Evolutionary conservation across 2,113 vertebrate genomes (phyloP).

Genomic region (Pluvianellus socialis): DNA sequence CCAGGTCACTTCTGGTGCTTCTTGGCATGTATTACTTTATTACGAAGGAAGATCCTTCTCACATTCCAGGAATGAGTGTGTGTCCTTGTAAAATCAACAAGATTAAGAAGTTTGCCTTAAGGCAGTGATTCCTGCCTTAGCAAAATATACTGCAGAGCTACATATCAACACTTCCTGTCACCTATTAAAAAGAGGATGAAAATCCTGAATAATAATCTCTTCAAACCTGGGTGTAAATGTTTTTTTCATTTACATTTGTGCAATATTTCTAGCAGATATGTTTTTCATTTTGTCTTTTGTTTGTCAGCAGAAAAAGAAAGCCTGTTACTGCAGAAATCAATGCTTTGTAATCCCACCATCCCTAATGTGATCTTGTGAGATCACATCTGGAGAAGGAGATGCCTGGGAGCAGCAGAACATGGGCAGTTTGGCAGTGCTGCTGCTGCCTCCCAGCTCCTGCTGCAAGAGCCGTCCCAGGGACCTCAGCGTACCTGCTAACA

Average conservation of each 20-base stretch:
- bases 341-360: neutral
- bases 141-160: neutral
- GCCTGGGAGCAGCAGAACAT: neutral
- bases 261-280: neutral
- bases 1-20: neutral
- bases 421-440: neutral
- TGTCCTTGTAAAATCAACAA: slow-evolving; percentile 1
- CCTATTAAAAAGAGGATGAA: neutral
- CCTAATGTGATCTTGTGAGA: neutral
- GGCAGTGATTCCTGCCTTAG: neutral
- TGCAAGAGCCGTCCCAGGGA: fast-evolving
- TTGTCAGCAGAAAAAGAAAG: neutral
- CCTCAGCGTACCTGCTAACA: neutral
- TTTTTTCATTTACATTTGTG: neutral
- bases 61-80: neutral
- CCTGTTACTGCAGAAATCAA: neutral
- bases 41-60: neutral
- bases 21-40: neutral
- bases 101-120: slow-evolving; percentile 6
- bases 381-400: neutral
- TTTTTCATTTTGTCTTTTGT: neutral
- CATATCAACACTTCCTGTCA: neutral
- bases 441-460: neutral
- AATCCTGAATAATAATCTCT: neutral
- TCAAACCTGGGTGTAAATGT: neutral